Evolutionary conservation across 2,113 vertebrate genomes (phyloP), one percentile per base, ranked within the genome.

Genomic region (Thinocorus orbignyianus): DNA sequence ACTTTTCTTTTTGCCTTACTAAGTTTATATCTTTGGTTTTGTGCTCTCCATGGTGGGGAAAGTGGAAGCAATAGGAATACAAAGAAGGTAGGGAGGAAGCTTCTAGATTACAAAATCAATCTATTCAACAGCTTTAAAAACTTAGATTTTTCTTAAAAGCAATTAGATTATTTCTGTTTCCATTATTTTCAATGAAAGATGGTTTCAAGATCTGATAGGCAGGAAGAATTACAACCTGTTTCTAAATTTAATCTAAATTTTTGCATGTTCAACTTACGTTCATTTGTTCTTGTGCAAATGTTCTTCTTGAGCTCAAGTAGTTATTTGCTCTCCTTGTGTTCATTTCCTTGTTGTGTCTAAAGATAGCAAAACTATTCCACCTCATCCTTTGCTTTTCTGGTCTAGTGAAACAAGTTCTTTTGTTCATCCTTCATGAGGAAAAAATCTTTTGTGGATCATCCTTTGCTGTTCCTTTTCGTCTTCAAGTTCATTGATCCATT

Each of bases 241-340:
- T 79, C 46, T 80, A 90, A 96, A 88, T 92, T 58, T 93, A 90
- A 86, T 82, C 46, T 62, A 70, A 88, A 88, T 83, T 88, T 88
- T 77, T 93, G 90, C 49, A 41, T 78, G 8, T 62, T 82, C 49
- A 81, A 9, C 15, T 70, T 93, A 77, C 46, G 58, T 57, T 24
- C 39, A 58, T 93, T 92, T 93, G 58, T 61, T 96, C 90, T 73
- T 66, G 24, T 86, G 88, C 54, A 74, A 93, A n/a, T 1, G 1
- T 39, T 81, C 49, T 82, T 17, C 60, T 81, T 77, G 70, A 93
- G 58, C 22, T 86, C 66, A 86, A 81, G 62, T 33, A 10, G 15
- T 64, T 90, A 54, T 80, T 90, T 92, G 88, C 49, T 80, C 37
- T 95, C 37, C n/a, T 83, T 86, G 23, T 66, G 46, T 77, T 94